Base-by-base conservation (phyloP, 2,797 vertebrate species). In the Salmo trutta region DNA sequence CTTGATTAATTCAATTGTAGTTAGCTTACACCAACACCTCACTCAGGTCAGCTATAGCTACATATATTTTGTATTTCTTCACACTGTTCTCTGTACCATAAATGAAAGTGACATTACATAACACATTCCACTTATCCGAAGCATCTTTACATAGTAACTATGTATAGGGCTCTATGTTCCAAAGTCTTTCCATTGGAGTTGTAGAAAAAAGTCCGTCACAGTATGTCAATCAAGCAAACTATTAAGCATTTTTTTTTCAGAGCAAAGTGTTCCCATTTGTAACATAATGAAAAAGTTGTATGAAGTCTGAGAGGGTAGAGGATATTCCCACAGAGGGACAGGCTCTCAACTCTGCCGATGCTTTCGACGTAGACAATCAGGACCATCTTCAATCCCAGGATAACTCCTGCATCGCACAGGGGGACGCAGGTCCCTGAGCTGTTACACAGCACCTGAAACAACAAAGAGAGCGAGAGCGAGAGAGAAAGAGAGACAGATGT, bases 351-450 rank as follows among this genome's bases (percentile, higher is more conserved):
- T 0, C 97, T 93, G 89, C 97, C 99, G 87, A 99, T 92, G 86
- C 97, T 99, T 83, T 99, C 98, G 16, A 97, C 94, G 1, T 97
- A 99, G 84, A 99, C 93, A 64, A 98, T 94, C 80, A 94, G 81
- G 74, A 97, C 92, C 90, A 93, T 97, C 93, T 99, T 98, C 77
- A 97, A 77, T 86, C 96, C 94, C 19, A 98, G 95, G 27, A 98
- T 92, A 78, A 98, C 90, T 75, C 94, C 96, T n/a, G 95, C 95
- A 53, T 91, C 8, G 78, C 97, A 98, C 69, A 98, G 86, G 53
- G 97, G 98, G 84, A 98, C 89, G 47, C 97, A 99, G 0, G 97
- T 99, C 79, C 97, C 98, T 0, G 98, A 97, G 68, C 97, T 97
- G 0, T 99, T 99, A 90, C 97, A 98, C 88, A 99, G 84, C 90